These are phyloP conservation scores for Linnaemya vulpina DNA, from an alignment of 2,888 invertebrate species.

Conservation along the genomic window DNA sequence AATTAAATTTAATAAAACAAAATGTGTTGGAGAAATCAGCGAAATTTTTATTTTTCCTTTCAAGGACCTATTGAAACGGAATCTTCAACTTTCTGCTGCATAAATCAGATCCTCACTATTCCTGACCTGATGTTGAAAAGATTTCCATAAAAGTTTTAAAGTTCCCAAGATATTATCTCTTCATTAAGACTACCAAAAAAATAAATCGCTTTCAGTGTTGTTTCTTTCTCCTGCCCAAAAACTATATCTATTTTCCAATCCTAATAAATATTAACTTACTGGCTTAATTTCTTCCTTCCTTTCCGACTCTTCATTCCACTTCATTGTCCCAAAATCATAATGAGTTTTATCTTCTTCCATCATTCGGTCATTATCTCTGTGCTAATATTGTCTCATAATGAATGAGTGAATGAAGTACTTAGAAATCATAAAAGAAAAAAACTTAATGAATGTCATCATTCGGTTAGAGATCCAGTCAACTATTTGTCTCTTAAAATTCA, in stretches of 20 bases:
- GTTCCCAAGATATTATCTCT: too few species aligned
- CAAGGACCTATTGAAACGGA: too few species aligned
- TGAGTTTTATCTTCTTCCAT: constrained; percentile 36
- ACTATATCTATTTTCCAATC: neutral
- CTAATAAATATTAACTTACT: constrained; percentile 16
- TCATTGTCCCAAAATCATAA: constrained; percentile 31
- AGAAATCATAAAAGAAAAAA: constrained; percentile 49
- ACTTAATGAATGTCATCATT: constrained; percentile 67
- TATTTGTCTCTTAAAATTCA: constrained; percentile 38
- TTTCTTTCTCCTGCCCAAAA: neutral
- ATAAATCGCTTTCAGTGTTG: too few species aligned
- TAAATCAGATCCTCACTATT: too few species aligned
- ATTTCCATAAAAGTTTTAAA: too few species aligned
- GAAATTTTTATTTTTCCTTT: too few species aligned
- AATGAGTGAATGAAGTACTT: constrained; percentile 58
- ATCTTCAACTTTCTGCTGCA: too few species aligned
- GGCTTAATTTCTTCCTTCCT: neutral
- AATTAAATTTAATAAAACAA: too few species aligned
- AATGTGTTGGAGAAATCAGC: too few species aligned
- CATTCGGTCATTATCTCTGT: constrained; percentile 44
- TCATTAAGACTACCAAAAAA: too few species aligned
- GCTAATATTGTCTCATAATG: constrained; percentile 53
- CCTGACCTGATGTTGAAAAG: too few species aligned
- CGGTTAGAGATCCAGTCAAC: constrained; percentile 44
- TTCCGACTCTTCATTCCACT: neutral